Evolutionary conservation across 2,797 vertebrate genomes (phyloP), one percentile per base, ranked within the genome.

Genomic region (Phataginus tetradactyla): DNA sequence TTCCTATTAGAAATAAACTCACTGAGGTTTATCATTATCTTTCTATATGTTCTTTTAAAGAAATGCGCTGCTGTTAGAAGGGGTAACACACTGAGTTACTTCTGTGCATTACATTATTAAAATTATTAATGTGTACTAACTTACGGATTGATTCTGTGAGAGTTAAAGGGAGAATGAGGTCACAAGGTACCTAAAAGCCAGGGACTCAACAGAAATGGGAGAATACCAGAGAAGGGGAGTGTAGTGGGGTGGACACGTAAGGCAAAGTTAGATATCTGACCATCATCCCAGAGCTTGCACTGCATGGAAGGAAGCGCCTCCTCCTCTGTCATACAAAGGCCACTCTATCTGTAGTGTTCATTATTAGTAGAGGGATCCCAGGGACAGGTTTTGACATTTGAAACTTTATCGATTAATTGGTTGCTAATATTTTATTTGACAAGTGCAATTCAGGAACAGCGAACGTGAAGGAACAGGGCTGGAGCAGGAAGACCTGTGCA

Each of bases 1-100:
- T 95, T 59, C 69, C 69, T 64, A 49, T 53, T 68, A 74, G 25
- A 75, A 74, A 51, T 81, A 39, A 77, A 85, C 90, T 75, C 10
- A 53, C 21, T 64, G 10, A 42, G 17, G 5, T 49, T 90, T 81
- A 75, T 53, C 39, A 32, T 42, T 61, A 3, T 39, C 13, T 85
- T 72, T 32, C 61, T 37, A 4, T 59, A 57, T 79, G 29, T 91
- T 78, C 9, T 45, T 91, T 57, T 37, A 39, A 66, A 72, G 29
- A 59, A 78, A 45, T 66, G 15, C 3, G 69, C n/a, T 80, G 32
- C 18, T 63, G 23, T 32, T 23, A 10, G 42, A 94, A 74, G 14
- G 21, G 4, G 34, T 72, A 74, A 81, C 13, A 61, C 7, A 37
- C 2, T 39, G 29, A 87, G n/a, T 27, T 88, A 57, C 10, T 57